Base-by-base conservation (phyloP, 2,797 vertebrate genomes). In the Rhabdophis nuchalis region DNA sequence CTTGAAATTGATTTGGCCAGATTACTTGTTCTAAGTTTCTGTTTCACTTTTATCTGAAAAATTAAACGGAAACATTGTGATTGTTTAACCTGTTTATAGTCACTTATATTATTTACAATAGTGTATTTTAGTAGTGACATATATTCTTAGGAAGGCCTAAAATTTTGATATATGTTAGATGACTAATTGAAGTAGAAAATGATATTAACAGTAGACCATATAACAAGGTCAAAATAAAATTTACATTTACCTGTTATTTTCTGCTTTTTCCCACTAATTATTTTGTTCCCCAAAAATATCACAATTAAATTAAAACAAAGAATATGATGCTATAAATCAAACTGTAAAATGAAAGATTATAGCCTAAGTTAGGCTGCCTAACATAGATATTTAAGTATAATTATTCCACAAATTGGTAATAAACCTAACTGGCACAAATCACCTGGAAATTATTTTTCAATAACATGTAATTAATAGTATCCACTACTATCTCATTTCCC, bases 401-500 rank as follows among this genome's bases (percentile, higher is more conserved):
- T 85, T 85, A 85, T 61, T 53, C 46, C 54, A 50, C 50, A 92
- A n/a, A 86, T 4, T 85, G 11, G 23, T 46, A 32, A 85, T 86
- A 68, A 64, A 86, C 27, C 85, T 58, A 27, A 88, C n/a, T 68
- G 82, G 46, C 29, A 36, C 68, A 68, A 56, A 72, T 92, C 50
- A 72, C 52, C 58, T 90, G 32, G 88, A 90, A 86, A 36, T 32
- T n/a, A 29, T 89, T 64, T 86, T 36, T n/a, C 57, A 89, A 56
- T 20, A 54, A 7, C 20, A 64, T 92, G 82, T 50, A 61, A 90
- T 92, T 92, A 90, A 86, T 27, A 68, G 14, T 89, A 68, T 92
- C 36, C 77, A 68, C 20, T 92, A 86, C 85, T 36, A 58, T 92
- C 60, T 90, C 52, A 90, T 90, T 90, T 87, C 72, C 41, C 16